Percentiles rank a stretch among this genome's conserved stretches.
phyloP scores from a whole-genome alignment of 2,888 invertebrate genomes.

The Rhaphigaster nebulosa region DNA sequence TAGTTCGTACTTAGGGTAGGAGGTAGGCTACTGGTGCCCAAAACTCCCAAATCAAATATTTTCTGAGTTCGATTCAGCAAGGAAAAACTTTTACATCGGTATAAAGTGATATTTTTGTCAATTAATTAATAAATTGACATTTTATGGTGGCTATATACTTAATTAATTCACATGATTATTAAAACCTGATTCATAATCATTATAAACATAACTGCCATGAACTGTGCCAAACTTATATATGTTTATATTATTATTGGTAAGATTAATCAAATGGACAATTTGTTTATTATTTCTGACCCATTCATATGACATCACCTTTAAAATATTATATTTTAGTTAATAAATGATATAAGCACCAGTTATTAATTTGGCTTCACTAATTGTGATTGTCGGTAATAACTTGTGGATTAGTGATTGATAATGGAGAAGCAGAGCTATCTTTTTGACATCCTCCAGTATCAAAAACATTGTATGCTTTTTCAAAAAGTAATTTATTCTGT shows the following conservation, averaged over 20 bases:
- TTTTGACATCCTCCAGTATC: not conserved
- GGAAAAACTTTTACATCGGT: too few relatives aligned
- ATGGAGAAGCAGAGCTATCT: not conserved
- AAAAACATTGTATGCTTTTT: too few relatives aligned
- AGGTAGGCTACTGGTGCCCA: too few relatives aligned
- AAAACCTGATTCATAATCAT: not conserved
- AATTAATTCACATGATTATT: too few relatives aligned
- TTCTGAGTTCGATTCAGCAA: too few relatives aligned
- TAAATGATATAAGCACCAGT: not conserved
- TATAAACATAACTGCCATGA: too few relatives aligned
- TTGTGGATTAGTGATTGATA: not conserved
- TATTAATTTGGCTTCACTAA: not conserved
- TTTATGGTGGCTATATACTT: too few relatives aligned
- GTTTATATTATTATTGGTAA: not conserved
- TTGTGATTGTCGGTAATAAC: not conserved
- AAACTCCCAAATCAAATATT: too few relatives aligned
- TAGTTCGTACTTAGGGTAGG: too few relatives aligned
- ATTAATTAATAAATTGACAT: too few relatives aligned
- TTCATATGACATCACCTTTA: constrained; percentile 21
- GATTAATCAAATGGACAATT: not conserved
- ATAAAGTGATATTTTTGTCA: too few relatives aligned
- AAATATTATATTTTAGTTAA: not conserved
- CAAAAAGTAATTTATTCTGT: not conserved
- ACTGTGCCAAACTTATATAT: not conserved
- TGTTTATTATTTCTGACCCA: not conserved